Evolutionary conservation across 1,140 invertebrate genomes (phyloP), one percentile per base, ranked within the genome.

Genomic region (Centruroides vittatus): DNA sequence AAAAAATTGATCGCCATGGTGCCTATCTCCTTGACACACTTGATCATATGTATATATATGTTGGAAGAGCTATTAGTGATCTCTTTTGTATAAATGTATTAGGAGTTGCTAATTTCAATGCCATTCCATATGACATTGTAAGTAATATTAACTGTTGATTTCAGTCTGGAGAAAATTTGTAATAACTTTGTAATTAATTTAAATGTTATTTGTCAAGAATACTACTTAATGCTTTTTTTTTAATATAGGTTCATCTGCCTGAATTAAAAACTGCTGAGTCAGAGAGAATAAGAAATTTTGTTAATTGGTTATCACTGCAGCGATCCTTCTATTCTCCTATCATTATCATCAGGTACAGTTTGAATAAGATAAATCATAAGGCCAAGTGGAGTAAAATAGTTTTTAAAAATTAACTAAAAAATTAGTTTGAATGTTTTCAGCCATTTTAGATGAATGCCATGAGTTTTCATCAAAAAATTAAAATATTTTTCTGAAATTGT

Each of bases 1-100:
- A 84, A 62, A 78, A 81, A 62, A 74, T 99, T 58, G 89, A 93
- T 70, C 81, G 86, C 7, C 84, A 84, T 66, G 95, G 94, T 10
- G 87, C 88, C 13, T 99, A 95, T 72, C 75, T 99, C 3, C 76
- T 99, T 73, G 95, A 99, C 73, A 81, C 84, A 55, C 89, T 89
- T 5, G 82, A 86, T 55, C 78, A 80, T 56, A 86, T 99, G 72
- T 83, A 86, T 56, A 74, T 99, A 13, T 92, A 93, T 70, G 80
- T 99, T 3, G 88, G 93, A 34, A 83, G 87, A 62, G 85, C 82
- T 63, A 82, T 93, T 47, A 81, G 83, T 70, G 78, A 83, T 41
- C 76, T 81, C 46, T 88, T 89, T 70, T 82, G 93, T 66, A 81
- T 82, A 47, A 81, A 86, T 60, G 78, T 86, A 7, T 79, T 92